phyloP scores from a whole-genome alignment of 2,888 invertebrate genomes.

The Rhopalosiphum nymphaeae region DNA sequence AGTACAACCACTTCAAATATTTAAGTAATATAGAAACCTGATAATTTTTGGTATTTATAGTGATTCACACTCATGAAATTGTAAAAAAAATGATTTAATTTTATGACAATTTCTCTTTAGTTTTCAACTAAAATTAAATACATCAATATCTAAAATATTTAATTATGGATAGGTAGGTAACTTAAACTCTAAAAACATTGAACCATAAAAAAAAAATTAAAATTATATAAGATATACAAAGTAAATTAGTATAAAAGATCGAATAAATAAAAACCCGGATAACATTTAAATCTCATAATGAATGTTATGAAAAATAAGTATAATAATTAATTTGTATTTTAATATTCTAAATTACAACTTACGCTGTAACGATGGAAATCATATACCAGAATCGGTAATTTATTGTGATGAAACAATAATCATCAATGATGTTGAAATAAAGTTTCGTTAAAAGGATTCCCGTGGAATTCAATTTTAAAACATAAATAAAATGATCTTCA shows the following conservation, averaged over 20 bases:
- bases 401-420: background rate
- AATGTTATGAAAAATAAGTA: background rate
- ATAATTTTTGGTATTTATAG: background rate
- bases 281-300: background rate
- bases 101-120: background rate
- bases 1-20: slow-evolving; percentile 41
- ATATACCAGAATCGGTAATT: background rate
- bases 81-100: background rate
- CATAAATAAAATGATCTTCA: background rate
- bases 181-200: background rate
- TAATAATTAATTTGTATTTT: background rate
- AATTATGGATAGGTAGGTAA: background rate
- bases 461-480: background rate
- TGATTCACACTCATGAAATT: background rate
- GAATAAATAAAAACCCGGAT: background rate
- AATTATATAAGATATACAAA: background rate
- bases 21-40: background rate
- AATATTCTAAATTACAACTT: background rate
- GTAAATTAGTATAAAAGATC: background rate
- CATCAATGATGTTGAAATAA: background rate
- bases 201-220: background rate
- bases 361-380: background rate
- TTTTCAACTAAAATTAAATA: background rate
- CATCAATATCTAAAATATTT: background rate
- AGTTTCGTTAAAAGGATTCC: background rate